Evolutionary conservation across 2,113 vertebrate genomes (phyloP), one percentile per base, ranked within the genome.

Genomic region (Galbula dea): DNA sequence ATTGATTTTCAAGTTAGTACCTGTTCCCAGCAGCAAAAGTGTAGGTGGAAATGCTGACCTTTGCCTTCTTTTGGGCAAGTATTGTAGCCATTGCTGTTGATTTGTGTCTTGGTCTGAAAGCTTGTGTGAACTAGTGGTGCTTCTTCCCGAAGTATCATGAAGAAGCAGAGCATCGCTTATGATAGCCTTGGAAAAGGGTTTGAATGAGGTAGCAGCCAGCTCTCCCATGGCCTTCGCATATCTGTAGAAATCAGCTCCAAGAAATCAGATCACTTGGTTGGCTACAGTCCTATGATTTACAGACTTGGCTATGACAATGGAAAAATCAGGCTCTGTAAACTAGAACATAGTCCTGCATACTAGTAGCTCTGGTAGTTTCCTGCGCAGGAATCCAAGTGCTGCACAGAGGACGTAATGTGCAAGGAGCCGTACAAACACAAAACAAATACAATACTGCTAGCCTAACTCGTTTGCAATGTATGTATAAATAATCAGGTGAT

Each of bases 241-340:
- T 46, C 86, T 84, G 73, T 57, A 80, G 58, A 84, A 80, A 87
- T 72, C 45, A 37, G 30, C 66, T 89, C 76, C 81, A 79, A 83
- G 93, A 83, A 92, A 86, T 65, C 73, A 90, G 41, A 93, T 76
- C 78, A 34, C 68, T 80, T 46, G 34, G 27, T 69, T 92, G 86
- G 83, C 90, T 67, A 11, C 51, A 83, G 83, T 79, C 67, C 83
- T 87, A 66, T 43, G 61, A 12, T 59, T 90, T 92, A 87, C 78
- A 87, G 57, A 55, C n/a, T 57, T 94, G 83, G 78, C 78, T 80
- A 57, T 75, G 57, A 80, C 36, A 62, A 36, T 51, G 68, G 63
- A 92, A 59, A 76, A 62, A 36, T 79, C 86, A 86, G 79, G 75
- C 77, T 32, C 51, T 78, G 23, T 51, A 79, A 78, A 75, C 6